These are phyloP conservation scores for Pogonus chalceus DNA, from an alignment of 1,140 invertebrate species.

Conservation along the genomic window DNA sequence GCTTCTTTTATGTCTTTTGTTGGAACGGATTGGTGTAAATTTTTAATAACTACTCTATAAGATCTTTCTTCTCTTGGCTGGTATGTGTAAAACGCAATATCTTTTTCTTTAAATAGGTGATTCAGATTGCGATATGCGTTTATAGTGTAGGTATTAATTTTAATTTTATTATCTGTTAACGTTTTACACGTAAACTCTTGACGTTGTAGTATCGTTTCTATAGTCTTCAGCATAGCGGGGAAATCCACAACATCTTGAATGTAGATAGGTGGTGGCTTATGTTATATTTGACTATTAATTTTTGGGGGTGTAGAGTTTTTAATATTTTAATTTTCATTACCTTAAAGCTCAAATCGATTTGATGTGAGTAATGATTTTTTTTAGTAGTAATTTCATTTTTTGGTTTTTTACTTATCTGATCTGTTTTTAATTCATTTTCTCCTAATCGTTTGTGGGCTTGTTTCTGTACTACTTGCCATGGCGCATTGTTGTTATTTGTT, in stretches of 20 bases:
- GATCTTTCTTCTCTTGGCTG: too few species aligned
- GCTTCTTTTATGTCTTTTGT: slow-evolving; percentile 2
- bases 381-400: too few species aligned
- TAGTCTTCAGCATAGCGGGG: neutral
- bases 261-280: neutral
- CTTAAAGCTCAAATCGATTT: too few species aligned
- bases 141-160: neutral
- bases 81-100: too few species aligned
- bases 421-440: too few species aligned
- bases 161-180: neutral
- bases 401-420: too few species aligned
- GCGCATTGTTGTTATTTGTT: too few species aligned
- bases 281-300: neutral
- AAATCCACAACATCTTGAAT: neutral
- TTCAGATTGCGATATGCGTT: neutral
- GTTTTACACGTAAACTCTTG: neutral
- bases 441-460: too few species aligned
- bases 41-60: slow-evolving; percentile 1
- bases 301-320: too few species aligned
- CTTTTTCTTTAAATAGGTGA: neutral
- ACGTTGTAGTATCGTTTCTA: neutral
- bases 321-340: too few species aligned
- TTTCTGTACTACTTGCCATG: too few species aligned
- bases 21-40: slow-evolving; percentile 7
- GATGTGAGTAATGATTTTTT: too few species aligned